Evolutionary conservation across 2,797 vertebrate genomes (phyloP).

Genomic region (Parambassis ranga): DNA sequence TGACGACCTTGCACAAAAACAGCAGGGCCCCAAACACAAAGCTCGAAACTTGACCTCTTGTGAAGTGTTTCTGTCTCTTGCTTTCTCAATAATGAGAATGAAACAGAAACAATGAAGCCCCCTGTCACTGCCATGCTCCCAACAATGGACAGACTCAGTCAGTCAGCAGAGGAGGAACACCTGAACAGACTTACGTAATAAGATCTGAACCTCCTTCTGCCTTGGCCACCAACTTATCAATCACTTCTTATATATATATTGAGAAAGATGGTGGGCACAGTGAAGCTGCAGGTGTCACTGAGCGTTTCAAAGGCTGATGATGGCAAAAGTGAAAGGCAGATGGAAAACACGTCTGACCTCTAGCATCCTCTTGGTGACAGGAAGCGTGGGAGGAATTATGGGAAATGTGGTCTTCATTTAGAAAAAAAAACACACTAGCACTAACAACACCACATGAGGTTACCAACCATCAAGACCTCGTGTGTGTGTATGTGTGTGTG

Average conservation of each 20-base stretch:
- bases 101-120: too few species aligned
- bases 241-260: too few species aligned
- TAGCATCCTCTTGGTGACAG: slow-evolving; percentile 27
- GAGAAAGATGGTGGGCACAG: too few species aligned
- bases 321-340: not conserved
- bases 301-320: not conserved
- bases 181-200: too few species aligned
- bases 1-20: slow-evolving; percentile 19
- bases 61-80: not conserved
- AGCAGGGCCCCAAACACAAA: slow-evolving; percentile 19
- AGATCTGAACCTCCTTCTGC: too few species aligned
- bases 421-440: slow-evolving; percentile 19
- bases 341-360: slow-evolving; percentile 15
- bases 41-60: slow-evolving; percentile 15
- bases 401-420: slow-evolving; percentile 48
- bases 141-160: too few species aligned
- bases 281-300: too few species aligned
- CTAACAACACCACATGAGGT: not conserved
- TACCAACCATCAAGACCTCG: not conserved
- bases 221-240: too few species aligned
- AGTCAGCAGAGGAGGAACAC: too few species aligned
- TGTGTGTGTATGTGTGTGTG: too few species aligned
- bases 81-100: not conserved
- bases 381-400: slow-evolving; percentile 51
- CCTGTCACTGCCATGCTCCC: too few species aligned